Evolutionary conservation across 1,140 invertebrate species (phyloP).

Genomic region (Papilio polytes): DNA sequence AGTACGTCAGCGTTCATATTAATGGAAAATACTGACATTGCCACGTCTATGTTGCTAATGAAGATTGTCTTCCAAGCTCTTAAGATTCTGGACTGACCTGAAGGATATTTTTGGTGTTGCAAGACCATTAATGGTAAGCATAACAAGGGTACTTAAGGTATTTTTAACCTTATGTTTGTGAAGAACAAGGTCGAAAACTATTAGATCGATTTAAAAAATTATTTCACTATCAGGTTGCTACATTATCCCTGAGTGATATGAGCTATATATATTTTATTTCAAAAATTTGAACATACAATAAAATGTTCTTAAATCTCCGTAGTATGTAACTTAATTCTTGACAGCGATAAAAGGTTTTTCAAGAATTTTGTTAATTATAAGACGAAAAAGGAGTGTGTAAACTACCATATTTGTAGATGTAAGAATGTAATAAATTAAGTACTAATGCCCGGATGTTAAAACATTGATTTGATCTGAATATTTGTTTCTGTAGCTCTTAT

Average conservation of each 20-base stretch:
- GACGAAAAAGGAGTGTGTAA: no score
- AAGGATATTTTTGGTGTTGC: conserved; percentile 46
- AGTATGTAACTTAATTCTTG: no score
- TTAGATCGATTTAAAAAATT: neutral
- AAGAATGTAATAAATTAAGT: no score
- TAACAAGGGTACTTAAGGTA: neutral
- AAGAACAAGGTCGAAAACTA: neutral
- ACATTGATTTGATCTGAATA: no score
- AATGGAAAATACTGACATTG: conserved; percentile 55
- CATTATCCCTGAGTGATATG: neutral
- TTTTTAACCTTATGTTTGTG: neutral
- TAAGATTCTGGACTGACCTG: conserved; percentile 48
- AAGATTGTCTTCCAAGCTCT: conserved; percentile 48
- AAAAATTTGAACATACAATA: no score
- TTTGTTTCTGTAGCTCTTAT: no score
- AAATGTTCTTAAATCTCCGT: no score
- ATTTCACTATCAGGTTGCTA: neutral
- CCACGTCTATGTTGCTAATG: conserved; percentile 51
- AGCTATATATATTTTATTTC: neutral
- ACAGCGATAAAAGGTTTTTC: no score
- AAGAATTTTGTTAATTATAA: no score
- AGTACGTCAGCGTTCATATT: conserved; percentile 44
- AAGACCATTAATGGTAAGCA: conserved; percentile 60
- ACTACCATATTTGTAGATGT: no score
- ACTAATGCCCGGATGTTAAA: no score